Evolutionary conservation across 2,888 invertebrate genomes (phyloP).

Genomic region (Drosophila recens): DNA sequence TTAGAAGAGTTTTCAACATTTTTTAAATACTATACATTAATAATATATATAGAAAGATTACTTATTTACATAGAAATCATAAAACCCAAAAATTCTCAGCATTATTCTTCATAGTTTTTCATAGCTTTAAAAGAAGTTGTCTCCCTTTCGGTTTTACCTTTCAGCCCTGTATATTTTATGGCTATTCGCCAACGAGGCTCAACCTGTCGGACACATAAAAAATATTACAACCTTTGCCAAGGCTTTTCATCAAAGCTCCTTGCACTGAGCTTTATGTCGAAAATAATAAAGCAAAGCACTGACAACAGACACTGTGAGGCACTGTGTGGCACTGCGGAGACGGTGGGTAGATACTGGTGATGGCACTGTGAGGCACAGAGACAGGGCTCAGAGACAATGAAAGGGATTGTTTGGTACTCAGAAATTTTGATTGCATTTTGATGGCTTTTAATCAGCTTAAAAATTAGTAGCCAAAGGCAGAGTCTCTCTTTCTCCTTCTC

Average conservation of each 20-base stretch:
- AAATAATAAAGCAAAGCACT: conserved; percentile 29
- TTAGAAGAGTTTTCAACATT: too few relatives aligned
- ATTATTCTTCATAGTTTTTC: conserved; percentile 18
- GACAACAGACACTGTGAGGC: background rate
- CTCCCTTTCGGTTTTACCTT: background rate
- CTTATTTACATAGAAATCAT: background rate
- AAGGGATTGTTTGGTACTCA: conserved; percentile 38
- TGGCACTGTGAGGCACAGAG: conserved; percentile 1
- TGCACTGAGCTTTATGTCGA: conserved; percentile 19
- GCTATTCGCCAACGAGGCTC: conserved; percentile 6
- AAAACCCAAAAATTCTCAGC: background rate
- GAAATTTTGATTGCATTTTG: conserved; percentile 65
- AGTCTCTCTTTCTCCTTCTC: background rate
- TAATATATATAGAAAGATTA: background rate
- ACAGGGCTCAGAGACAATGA: conserved; percentile 28
- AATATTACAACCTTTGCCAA: conserved; percentile 26
- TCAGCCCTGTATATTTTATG: conserved; percentile 27
- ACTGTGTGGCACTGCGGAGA: background rate
- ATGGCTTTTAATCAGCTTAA: conserved; percentile 80
- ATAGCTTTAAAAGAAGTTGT: conserved; percentile 2
- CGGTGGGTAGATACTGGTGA: background rate
- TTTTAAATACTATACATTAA: background rate
- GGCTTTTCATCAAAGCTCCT: conserved; percentile 26
- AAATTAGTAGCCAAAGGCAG: conserved; percentile 66
- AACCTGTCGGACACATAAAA: conserved; percentile 38